Conservation (phyloP, 2,888 invertebrate genomes). For the Macropis europaea region DNA sequence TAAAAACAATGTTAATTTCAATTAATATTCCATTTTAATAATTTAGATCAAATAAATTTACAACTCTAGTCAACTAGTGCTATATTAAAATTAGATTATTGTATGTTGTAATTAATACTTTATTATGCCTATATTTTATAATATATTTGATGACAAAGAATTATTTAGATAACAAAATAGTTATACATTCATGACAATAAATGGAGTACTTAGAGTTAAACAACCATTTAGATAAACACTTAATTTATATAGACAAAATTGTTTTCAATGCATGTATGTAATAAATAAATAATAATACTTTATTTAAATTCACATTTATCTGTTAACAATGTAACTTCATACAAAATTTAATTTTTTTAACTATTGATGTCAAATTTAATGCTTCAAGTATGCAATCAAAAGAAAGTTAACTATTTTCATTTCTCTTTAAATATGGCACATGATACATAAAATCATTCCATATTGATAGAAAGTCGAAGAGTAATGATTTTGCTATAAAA, state of each 20-base stretch:
- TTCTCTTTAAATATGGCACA: constrained; percentile 14
- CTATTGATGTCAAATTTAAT: neutral
- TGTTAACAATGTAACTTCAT: neutral
- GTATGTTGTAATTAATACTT: constrained; percentile 19
- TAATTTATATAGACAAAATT: constrained; percentile 7
- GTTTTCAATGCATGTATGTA: neutral
- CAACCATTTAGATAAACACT: constrained; percentile 2
- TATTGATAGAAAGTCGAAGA: constrained; percentile 17
- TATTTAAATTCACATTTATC: constrained; percentile 3
- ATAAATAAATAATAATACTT: constrained; percentile 1
- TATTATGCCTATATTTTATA: constrained; percentile 18
- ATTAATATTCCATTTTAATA: neutral
- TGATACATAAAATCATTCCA: constrained; percentile 38
- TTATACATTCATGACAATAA: constrained; percentile 53
- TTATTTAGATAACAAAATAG: constrained; percentile 13
- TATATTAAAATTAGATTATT: constrained; percentile 31
- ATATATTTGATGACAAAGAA: constrained; percentile 13
- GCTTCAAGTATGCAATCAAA: constrained; percentile 6
- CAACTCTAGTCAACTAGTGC: constrained; percentile 45
- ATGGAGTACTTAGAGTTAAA: constrained; percentile 26
- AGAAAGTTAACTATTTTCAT: constrained; percentile 20
- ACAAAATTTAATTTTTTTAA: neutral
- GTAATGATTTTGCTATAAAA: constrained; percentile 2
- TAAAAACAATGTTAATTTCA: neutral
- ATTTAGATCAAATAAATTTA: constrained; percentile 12